Percentiles rank a stretch among this genome's conserved stretches.
Evolutionary conservation across 2,797 vertebrate genomes (phyloP).

Genomic region (Pangasius sanitwongsei): DNA sequence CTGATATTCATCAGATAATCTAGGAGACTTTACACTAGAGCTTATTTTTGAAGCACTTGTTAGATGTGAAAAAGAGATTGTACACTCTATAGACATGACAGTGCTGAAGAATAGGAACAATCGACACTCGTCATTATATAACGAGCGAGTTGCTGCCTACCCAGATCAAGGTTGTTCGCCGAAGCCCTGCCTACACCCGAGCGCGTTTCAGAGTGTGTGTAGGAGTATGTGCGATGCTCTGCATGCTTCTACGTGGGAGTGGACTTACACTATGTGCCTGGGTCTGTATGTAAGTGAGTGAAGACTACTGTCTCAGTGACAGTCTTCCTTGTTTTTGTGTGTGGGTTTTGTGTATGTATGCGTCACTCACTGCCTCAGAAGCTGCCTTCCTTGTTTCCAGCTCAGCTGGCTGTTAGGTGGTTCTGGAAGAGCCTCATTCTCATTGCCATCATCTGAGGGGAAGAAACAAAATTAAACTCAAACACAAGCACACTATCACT

Average conservation of each 20-base stretch:
- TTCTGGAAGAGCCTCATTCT: constrained; percentile 84
- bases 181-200: constrained; percentile 27
- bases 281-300: constrained; percentile 3
- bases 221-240: constrained; percentile 36
- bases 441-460: constrained; percentile 92
- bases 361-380: constrained; percentile 93
- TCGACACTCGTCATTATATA: constrained; percentile 36
- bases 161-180: constrained; percentile 20
- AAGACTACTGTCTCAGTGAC: constrained; percentile 13
- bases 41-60: constrained; percentile 22
- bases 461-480: constrained; percentile 33
- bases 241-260: constrained; percentile 33
- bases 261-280: constrained; percentile 10
- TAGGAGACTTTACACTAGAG: neutral
- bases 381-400: constrained; percentile 97
- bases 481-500: neutral
- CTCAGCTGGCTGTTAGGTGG: constrained; percentile 95
- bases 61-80: neutral
- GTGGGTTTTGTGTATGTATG: constrained; percentile 7
- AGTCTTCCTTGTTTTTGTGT: constrained; percentile 18
- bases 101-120: constrained; percentile 1
- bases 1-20: neutral
- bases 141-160: constrained; percentile 25
- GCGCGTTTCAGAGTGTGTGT: constrained; percentile 27
- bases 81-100: neutral